Percentiles rank a stretch among this genome's conserved stretches.
These are phyloP conservation scores for Conchocele bisecta DNA, from an alignment of 2,888 invertebrate genomes.

Conservation along the genomic window DNA sequence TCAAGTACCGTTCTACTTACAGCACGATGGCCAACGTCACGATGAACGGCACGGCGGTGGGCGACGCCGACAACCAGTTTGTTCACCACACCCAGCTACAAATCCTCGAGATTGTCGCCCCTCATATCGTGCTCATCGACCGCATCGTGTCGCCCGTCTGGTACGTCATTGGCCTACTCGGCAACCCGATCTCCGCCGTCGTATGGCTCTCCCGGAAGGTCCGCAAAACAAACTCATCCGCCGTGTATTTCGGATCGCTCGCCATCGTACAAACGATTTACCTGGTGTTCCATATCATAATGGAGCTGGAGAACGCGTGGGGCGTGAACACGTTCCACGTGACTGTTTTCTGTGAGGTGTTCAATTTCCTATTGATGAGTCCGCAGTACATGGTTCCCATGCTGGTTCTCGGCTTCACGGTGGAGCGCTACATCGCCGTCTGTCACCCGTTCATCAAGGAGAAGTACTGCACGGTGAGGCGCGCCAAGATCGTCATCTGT, in stretches of 20 bases:
- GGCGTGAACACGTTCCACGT: constrained; percentile 69
- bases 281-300: constrained; percentile 76
- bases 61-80: constrained; percentile 18
- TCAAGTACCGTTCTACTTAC: too few species aligned
- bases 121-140: constrained; percentile 74
- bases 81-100: constrained; percentile 15
- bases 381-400: constrained; percentile 81
- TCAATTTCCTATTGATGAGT: constrained; percentile 72
- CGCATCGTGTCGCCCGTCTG: constrained; percentile 78
- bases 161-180: constrained; percentile 78
- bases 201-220: constrained; percentile 80
- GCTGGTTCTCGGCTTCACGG: constrained; percentile 80
- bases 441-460: constrained; percentile 79
- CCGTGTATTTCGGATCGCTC: constrained; percentile 80
- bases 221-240: constrained; percentile 80
- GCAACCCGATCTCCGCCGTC: constrained; percentile 78
- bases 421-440: constrained; percentile 81
- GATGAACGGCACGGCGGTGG: not conserved
- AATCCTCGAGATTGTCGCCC: constrained; percentile 59
- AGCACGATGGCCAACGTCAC: constrained; percentile 4
- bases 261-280: constrained; percentile 79
- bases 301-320: constrained; percentile 81
- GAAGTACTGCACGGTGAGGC: constrained; percentile 77
- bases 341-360: constrained; percentile 73
- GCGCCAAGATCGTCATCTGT: constrained; percentile 75